phyloP scores from a whole-genome alignment of 2,113 vertebrate genomes.

The Synodontis membranacea region DNA sequence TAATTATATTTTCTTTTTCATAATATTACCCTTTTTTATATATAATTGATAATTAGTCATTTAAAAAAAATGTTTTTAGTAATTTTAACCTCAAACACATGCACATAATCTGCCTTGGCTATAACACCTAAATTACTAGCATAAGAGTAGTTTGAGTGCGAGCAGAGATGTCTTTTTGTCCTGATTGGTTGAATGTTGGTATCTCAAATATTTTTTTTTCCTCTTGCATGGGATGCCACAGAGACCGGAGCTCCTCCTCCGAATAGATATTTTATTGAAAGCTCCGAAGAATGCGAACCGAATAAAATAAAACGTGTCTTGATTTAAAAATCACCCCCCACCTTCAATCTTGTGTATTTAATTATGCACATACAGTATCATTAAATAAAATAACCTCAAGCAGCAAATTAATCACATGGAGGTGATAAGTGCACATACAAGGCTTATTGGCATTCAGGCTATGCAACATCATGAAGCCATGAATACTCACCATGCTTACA shows the following conservation, averaged over 20 bases:
- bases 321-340: background rate
- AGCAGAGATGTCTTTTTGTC: background rate
- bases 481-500: conserved; percentile 3
- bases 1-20: too few relatives aligned
- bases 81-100: background rate
- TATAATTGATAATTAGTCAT: too few relatives aligned
- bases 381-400: conserved; percentile 18
- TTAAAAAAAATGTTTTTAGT: too few relatives aligned
- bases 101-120: background rate
- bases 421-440: background rate
- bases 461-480: background rate
- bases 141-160: background rate
- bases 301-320: background rate
- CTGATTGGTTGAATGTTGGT: background rate
- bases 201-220: background rate
- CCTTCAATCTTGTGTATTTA: background rate
- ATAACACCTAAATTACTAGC: background rate
- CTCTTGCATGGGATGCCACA: background rate
- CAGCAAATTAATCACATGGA: conserved; percentile 6
- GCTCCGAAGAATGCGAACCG: background rate
- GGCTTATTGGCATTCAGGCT: conserved; percentile 15
- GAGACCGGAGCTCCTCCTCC: background rate
- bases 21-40: too few relatives aligned
- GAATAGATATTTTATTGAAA: background rate
- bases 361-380: conserved; percentile 7